Evolutionary conservation across 1,140 invertebrate species (phyloP).

Genomic region (Zaprionus lachaisei): DNA sequence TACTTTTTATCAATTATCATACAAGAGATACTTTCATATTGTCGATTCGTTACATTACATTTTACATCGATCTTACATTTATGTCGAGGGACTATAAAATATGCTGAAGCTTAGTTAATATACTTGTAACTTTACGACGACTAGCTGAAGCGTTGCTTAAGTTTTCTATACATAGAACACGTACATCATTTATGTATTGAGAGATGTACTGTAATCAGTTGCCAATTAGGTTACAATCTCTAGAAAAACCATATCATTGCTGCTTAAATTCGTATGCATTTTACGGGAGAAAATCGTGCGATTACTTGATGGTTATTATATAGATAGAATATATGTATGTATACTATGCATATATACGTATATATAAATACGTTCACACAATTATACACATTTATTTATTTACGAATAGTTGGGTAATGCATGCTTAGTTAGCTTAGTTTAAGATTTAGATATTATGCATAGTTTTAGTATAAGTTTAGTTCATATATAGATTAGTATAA

Average conservation of each 20-base stretch:
- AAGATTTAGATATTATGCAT: constrained; percentile 37
- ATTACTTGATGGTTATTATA: background rate
- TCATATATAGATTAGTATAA: constrained; percentile 58
- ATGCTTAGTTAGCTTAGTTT: constrained; percentile 47
- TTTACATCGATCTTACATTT: constrained; percentile 69
- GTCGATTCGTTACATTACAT: constrained; percentile 79
- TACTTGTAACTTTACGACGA: constrained; percentile 54
- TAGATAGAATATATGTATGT: background rate
- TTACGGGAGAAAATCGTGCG: constrained; percentile 44
- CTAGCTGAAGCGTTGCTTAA: constrained; percentile 74
- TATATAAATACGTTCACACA: background rate
- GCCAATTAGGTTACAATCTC: constrained; percentile 51
- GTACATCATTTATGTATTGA: background rate
- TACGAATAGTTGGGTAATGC: constrained; percentile 22
- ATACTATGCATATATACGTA: background rate
- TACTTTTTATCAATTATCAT: constrained; percentile 54
- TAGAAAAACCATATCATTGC: constrained; percentile 73
- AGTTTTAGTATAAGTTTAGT: constrained; percentile 38
- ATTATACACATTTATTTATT: background rate
- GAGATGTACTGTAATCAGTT: constrained; percentile 37
- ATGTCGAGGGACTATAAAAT: constrained; percentile 66
- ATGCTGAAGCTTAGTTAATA: constrained; percentile 66
- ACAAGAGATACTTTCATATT: constrained; percentile 75
- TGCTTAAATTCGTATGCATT: constrained; percentile 77
- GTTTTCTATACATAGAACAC: constrained; percentile 24